phyloP scores from a whole-genome alignment of 37 sponge, comb jelly and placozoan genomes.

The Cliona cf. orientalis region DNA sequence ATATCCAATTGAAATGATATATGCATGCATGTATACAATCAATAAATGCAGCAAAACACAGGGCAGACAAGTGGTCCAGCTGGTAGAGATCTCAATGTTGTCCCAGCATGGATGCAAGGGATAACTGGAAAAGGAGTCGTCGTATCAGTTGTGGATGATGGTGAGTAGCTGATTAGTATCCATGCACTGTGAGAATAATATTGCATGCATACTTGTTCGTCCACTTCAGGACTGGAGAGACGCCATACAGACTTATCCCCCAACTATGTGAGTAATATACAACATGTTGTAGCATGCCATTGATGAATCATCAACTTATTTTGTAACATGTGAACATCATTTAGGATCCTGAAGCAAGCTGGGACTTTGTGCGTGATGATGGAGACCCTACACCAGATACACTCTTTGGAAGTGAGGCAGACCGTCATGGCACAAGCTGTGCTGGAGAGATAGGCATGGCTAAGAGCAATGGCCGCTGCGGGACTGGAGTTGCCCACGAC shows the following conservation, averaged over 20 bases:
- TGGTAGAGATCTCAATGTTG: conserved; percentile 73
- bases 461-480: conserved; percentile 80
- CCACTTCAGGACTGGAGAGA: conserved; percentile 66
- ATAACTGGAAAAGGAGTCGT: conserved; percentile 85
- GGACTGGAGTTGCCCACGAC: conserved; percentile 91
- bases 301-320: too few species aligned
- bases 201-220: neutral
- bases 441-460: conserved; percentile 92
- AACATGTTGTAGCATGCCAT: too few species aligned
- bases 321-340: too few species aligned
- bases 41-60: too few species aligned
- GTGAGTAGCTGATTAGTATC: conserved; percentile 6
- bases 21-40: too few species aligned
- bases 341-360: conserved; percentile 91
- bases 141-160: conserved; percentile 88
- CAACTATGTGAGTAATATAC: conserved; percentile 89
- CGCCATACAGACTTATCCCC: conserved; percentile 71
- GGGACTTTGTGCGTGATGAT: conserved; percentile 76
- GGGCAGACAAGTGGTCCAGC: too few species aligned
- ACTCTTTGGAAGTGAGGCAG: conserved; percentile 52
- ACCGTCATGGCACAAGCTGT: conserved; percentile 97
- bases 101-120: conserved; percentile 90
- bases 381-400: conserved; percentile 81
- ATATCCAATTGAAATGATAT: too few species aligned
- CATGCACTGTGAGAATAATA: neutral